These are phyloP conservation scores for Strigops habroptila DNA, from an alignment of 2,113 vertebrate species.

Conservation along the genomic window DNA sequence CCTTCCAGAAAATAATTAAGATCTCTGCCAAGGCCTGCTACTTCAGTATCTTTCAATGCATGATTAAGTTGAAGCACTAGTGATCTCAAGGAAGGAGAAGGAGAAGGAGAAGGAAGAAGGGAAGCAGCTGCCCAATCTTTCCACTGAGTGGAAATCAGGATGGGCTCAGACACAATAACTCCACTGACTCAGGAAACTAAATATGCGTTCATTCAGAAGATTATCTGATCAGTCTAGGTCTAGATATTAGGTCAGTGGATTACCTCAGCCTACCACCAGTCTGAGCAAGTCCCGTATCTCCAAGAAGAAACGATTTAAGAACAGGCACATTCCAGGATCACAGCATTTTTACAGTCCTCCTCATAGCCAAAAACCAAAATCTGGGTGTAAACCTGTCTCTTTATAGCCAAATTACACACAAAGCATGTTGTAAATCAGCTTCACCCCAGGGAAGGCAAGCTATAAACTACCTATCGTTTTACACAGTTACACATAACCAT, in stretches of 20 bases:
- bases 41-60: not conserved
- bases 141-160: not conserved
- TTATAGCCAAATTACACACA: slow-evolving; percentile 41
- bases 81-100: not conserved
- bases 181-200: slow-evolving; percentile 27
- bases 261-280: not conserved
- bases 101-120: not conserved
- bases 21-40: not conserved
- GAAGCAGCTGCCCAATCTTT: not conserved
- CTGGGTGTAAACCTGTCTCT: slow-evolving; percentile 26
- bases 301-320: slow-evolving; percentile 20
- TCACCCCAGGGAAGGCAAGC: slow-evolving; percentile 39
- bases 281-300: not conserved
- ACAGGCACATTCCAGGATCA: not conserved
- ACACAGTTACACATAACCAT: not conserved
- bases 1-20: not conserved
- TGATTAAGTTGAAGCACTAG: not conserved
- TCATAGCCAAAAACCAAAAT: slow-evolving; percentile 4
- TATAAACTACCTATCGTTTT: slow-evolving; percentile 38
- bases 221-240: slow-evolving; percentile 36
- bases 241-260: slow-evolving; percentile 26
- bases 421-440: slow-evolving; percentile 16
- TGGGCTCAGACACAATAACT: not conserved
- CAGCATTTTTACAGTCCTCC: slow-evolving; percentile 13
- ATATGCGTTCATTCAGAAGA: slow-evolving; percentile 34